Evolutionary conservation across 2,113 vertebrate species (phyloP).

Genomic region (Trichechus manatus): DNA sequence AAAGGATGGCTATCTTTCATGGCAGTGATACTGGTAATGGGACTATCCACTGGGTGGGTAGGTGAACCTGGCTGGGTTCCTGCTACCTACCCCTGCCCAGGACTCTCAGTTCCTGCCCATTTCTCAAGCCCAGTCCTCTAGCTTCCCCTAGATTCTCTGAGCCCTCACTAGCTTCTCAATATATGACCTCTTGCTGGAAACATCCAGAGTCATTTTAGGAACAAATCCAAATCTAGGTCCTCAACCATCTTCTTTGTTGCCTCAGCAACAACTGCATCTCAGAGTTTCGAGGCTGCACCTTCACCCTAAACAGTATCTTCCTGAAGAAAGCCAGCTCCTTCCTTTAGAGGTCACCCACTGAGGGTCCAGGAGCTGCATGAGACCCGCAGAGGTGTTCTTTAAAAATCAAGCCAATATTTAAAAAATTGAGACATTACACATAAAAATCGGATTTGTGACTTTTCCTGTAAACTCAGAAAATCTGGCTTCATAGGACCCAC

Average conservation of each 20-base stretch:
- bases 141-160: slow-evolving; percentile 25
- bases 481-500: neutral
- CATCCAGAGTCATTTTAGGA: neutral
- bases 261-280: neutral
- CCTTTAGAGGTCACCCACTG: neutral
- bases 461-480: slow-evolving; percentile 5
- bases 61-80: neutral
- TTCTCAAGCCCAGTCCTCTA: slow-evolving; percentile 2
- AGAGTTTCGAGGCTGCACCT: neutral
- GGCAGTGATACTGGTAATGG: neutral
- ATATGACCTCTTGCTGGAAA: neutral
- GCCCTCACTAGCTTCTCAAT: neutral
- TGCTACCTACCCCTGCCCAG: neutral
- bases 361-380: neutral
- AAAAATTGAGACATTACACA: neutral
- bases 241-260: neutral
- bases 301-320: slow-evolving; percentile 29
- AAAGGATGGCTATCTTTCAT: neutral
- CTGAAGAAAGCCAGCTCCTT: slow-evolving; percentile 6
- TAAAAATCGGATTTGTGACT: neutral
- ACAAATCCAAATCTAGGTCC: neutral
- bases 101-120: neutral
- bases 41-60: neutral
- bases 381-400: neutral
- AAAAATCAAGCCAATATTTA: slow-evolving; percentile 36